phyloP scores from a whole-genome alignment of 35 echinoderm and acorn worm species.

The Eucidaris tribuloides region DNA sequence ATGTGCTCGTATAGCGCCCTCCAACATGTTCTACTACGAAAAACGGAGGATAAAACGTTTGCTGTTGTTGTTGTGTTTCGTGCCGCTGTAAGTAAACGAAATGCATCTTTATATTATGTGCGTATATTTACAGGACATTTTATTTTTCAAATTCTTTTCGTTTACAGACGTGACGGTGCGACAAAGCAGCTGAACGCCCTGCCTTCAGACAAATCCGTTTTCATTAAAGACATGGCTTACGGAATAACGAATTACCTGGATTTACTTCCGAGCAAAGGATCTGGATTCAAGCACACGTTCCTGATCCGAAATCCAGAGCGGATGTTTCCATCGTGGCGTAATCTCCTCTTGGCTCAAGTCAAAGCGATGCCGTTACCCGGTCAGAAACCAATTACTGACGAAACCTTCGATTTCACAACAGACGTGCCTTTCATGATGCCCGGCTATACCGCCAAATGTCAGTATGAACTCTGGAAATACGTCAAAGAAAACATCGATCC shows the following conservation, averaged over 20 bases:
- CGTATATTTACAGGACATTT: neutral
- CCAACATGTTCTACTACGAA: too few relatives aligned
- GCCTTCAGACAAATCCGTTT: constrained; percentile 4
- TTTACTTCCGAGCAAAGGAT: neutral
- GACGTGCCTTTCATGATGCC: neutral
- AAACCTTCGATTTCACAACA: constrained; percentile 1
- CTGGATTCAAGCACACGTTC: constrained; percentile 41
- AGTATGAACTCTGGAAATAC: constrained; percentile 51
- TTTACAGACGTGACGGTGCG: neutral
- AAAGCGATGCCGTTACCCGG: neutral
- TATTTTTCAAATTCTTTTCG: neutral
- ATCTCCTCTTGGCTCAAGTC: neutral
- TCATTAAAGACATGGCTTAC: constrained; percentile 66
- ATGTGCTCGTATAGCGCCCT: too few relatives aligned
- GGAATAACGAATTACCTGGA: constrained; percentile 7
- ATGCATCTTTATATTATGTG: too few relatives aligned
- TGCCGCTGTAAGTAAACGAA: too few relatives aligned
- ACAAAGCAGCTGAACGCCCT: neutral
- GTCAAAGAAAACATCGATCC: constrained; percentile 30
- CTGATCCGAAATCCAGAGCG: constrained; percentile 44
- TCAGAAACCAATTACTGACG: neutral
- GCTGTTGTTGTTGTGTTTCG: too few relatives aligned
- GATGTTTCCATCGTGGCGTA: constrained; percentile 43
- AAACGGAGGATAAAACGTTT: too few relatives aligned
- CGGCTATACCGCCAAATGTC: constrained; percentile 27